Base-by-base conservation (phyloP, 2,888 invertebrate genomes). In the Noctua comes region DNA sequence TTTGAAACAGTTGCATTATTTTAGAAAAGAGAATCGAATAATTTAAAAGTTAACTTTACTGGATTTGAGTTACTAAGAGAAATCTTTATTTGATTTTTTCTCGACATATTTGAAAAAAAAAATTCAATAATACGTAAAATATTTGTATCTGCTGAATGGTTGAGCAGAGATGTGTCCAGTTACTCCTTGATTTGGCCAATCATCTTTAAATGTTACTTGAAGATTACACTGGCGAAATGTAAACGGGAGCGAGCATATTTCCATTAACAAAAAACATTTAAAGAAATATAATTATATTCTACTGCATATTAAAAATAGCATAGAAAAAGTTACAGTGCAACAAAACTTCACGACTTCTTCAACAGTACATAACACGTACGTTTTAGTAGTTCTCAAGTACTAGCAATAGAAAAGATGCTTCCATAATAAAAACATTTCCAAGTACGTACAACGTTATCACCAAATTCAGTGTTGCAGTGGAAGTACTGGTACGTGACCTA, bases 341-440 rank as follows among this genome's bases (percentile, higher is more conserved):
- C 24, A 68, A 73, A 73, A 79, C 43, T 36, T 13, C 36, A 73
- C 46, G 18, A 68, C 70, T 43, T 16, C 27, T 64, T 73, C 68
- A 68, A 24, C 24, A n/a, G 73, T 7, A 68, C 59, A 27, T 68
- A 68, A 73, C 51, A 80, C 27, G 81, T 79, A 54, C 79, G 46
- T 68, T 68, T 80, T 24, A 73, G 59, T 73, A 72, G 31, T 27
- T 68, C 8, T 40, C 75, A 36, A 81, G 75, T 65, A 81, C 74
- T 54, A 48, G 74, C 79, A 62, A 74, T 68, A 75, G 75, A 81
- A 65, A 68, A 64, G 68, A 57, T 74, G 57, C 16, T 69, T 69
- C 81, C 18, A 51, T 75, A 75, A 82, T 82, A 76, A 80, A 80
- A 76, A 69, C 75, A 82, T 75, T 75, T 57, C 65, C 75, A 65